Percentiles rank a stretch among this genome's conserved stretches.
phyloP scores from a whole-genome alignment of 2,888 invertebrate genomes.

The Diaperis boleti region DNA sequence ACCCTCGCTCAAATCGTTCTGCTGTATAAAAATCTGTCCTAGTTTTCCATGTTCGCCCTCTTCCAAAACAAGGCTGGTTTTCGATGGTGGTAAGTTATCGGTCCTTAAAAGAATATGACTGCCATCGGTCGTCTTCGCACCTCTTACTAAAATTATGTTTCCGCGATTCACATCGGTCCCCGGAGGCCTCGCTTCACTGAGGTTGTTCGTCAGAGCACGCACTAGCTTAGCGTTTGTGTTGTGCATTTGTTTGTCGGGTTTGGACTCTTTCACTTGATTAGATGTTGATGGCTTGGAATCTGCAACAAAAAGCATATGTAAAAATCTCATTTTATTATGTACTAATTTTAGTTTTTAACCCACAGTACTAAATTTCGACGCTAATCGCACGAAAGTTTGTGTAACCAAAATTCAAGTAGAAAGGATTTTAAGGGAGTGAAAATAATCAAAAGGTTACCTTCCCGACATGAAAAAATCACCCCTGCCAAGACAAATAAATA shows the following conservation, averaged over 20 bases:
- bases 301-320: constrained; percentile 43
- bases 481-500: too few species aligned
- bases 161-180: constrained; percentile 37
- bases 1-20: constrained; percentile 61
- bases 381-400: too few species aligned
- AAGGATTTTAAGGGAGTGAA: too few species aligned
- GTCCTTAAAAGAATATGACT: constrained; percentile 62
- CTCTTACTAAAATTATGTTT: constrained; percentile 40
- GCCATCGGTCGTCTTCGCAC: constrained; percentile 47
- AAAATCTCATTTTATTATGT: too few species aligned
- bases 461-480: too few species aligned
- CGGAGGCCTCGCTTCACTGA: constrained; percentile 49
- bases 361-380: too few species aligned
- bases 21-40: constrained; percentile 63
- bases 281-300: constrained; percentile 42
- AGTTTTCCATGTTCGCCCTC: constrained; percentile 57
- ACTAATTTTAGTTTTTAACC: too few species aligned
- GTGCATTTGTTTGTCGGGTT: constrained; percentile 56
- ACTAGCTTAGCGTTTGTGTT: constrained; percentile 58
- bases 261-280: constrained; percentile 36
- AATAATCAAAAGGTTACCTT: too few species aligned
- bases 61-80: constrained; percentile 58
- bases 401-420: too few species aligned
- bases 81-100: constrained; percentile 52
- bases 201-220: constrained; percentile 52